Percentiles rank a stretch among this genome's conserved stretches.
Conservation (phyloP, 92 coral and sea anemone species). For the Umimayanthus kanabou region DNA sequence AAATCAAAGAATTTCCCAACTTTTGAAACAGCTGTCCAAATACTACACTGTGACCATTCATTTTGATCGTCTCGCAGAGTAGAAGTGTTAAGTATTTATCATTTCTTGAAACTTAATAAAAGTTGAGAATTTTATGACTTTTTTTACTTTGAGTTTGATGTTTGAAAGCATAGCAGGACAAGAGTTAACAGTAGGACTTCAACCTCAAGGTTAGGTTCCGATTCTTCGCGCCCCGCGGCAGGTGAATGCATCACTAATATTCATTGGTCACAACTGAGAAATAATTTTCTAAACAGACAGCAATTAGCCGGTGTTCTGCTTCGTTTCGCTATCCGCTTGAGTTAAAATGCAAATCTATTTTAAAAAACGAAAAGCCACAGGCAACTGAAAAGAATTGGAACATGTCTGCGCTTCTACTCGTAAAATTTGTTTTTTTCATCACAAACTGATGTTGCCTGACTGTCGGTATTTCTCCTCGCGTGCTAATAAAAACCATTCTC, state of each 20-base stretch:
- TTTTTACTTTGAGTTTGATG: too few relatives aligned
- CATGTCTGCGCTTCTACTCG: background rate
- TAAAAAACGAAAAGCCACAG: background rate
- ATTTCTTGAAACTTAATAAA: too few relatives aligned
- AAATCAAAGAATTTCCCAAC: too few relatives aligned
- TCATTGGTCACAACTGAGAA: background rate
- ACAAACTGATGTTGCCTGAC: background rate
- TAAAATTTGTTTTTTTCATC: conserved; percentile 10
- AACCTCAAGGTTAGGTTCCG: background rate
- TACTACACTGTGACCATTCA: too few relatives aligned
- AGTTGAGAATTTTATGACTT: too few relatives aligned
- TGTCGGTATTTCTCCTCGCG: conserved; percentile 4
- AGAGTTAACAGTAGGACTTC: background rate
- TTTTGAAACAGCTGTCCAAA: too few relatives aligned
- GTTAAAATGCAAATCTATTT: background rate
- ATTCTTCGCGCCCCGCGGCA: conserved; percentile 5
- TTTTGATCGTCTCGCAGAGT: too few relatives aligned
- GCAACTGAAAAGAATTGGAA: background rate
- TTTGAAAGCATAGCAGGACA: too few relatives aligned
- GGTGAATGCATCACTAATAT: background rate
- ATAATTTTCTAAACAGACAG: background rate
- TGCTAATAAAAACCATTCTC: conserved; percentile 9
- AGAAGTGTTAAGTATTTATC: too few relatives aligned
- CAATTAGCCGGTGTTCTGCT: background rate
- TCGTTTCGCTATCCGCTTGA: background rate